Conservation (phyloP, 2,888 invertebrate genomes). For the Protodeltote pygarga region DNA sequence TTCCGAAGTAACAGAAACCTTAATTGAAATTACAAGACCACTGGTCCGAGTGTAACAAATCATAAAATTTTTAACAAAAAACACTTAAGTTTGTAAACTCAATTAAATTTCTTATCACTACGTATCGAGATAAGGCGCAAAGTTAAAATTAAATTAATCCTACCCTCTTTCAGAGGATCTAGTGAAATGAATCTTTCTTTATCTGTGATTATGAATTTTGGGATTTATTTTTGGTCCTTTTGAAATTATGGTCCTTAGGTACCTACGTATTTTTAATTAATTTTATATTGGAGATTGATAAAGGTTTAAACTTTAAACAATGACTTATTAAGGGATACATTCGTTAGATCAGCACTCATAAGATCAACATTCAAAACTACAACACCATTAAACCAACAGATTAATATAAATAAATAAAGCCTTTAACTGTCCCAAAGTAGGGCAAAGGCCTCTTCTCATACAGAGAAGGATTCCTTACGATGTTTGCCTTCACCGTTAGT, state of each 20-base stretch:
- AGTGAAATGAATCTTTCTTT: slow-evolving; percentile 45
- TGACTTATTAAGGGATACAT: too few species aligned
- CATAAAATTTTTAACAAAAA: slow-evolving; percentile 39
- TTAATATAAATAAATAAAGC: too few species aligned
- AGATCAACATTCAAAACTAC: too few species aligned
- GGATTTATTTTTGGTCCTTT: background rate
- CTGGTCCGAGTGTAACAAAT: slow-evolving; percentile 29
- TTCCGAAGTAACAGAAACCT: slow-evolving; percentile 7
- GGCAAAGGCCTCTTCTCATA: too few species aligned
- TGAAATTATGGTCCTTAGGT: background rate
- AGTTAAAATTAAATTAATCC: slow-evolving; percentile 51
- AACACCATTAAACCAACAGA: too few species aligned
- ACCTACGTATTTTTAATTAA: background rate
- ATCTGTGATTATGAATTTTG: slow-evolving; percentile 44
- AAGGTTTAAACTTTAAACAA: too few species aligned
- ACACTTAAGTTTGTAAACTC: slow-evolving; percentile 47
- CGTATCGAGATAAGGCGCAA: slow-evolving; percentile 50
- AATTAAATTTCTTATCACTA: slow-evolving; percentile 50
- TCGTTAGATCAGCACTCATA: too few species aligned
- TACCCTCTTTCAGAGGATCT: slow-evolving; percentile 19
- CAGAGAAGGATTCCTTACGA: too few species aligned
- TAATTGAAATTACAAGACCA: slow-evolving; percentile 38
- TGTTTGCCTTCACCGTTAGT: too few species aligned
- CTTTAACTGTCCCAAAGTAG: too few species aligned
- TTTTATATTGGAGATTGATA: background rate